Evolutionary conservation across 2,888 invertebrate genomes (phyloP).

Genomic region (Coenonympha arcania): DNA sequence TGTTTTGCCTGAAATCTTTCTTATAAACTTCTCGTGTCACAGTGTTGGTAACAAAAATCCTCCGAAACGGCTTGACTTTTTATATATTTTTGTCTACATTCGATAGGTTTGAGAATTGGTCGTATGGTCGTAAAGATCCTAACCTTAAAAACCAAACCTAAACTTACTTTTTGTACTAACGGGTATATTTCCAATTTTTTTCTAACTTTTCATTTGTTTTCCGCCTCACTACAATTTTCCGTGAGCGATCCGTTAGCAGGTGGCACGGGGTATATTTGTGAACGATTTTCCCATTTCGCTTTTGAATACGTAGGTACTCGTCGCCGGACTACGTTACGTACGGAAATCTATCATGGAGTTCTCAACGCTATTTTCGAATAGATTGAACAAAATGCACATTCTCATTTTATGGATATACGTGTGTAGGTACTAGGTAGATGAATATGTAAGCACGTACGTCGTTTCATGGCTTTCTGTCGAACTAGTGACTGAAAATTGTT

Average conservation of each 20-base stretch:
- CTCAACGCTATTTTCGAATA: conserved; percentile 7
- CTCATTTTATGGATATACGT: background rate
- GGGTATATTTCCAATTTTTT: background rate
- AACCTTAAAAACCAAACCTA: too few species aligned
- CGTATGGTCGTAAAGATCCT: too few species aligned
- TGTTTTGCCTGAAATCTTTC: too few species aligned
- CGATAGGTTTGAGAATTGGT: too few species aligned
- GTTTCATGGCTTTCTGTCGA: background rate
- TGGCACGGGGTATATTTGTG: conserved; percentile 7
- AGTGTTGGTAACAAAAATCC: too few species aligned
- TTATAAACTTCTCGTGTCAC: too few species aligned
- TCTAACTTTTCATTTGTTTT: background rate
- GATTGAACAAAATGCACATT: conserved; percentile 8
- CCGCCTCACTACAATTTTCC: background rate
- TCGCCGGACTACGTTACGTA: conserved; percentile 5
- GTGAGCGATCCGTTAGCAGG: conserved; percentile 8
- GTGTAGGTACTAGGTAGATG: background rate
- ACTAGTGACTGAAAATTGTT: too few species aligned
- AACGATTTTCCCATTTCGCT: conserved; percentile 10
- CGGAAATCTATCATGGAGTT: conserved; percentile 10
- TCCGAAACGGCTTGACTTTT: too few species aligned
- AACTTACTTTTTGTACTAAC: too few species aligned
- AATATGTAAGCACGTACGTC: background rate
- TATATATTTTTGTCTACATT: too few species aligned
- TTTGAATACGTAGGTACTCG: conserved; percentile 1